Evolutionary conservation across 2,797 vertebrate species (phyloP).

Genomic region (Molossus alvarezi): DNA sequence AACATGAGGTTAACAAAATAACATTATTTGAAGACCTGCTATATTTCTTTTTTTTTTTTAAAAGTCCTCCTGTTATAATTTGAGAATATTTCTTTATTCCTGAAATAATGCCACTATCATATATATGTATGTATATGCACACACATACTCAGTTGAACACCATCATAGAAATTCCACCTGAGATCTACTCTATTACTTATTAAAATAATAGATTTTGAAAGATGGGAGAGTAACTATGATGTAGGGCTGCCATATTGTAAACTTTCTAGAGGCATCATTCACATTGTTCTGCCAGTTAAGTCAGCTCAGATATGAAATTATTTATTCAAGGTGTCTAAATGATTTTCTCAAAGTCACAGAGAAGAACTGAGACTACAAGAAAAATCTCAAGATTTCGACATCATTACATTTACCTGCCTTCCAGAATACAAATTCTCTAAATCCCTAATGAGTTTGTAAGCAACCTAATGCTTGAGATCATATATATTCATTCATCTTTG

Average conservation of each 20-base stretch:
- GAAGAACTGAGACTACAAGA: not conserved
- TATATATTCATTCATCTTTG: not conserved
- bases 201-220: not conserved
- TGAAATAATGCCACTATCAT: not conserved
- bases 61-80: not conserved
- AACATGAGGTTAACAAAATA: not conserved
- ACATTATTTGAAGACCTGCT: not conserved
- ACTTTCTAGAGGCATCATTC: not conserved
- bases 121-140: not conserved
- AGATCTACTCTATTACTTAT: not conserved
- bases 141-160: not conserved
- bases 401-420: not conserved
- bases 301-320: not conserved
- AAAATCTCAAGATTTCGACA: not conserved
- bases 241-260: not conserved
- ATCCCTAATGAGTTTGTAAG: not conserved
- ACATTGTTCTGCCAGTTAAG: not conserved
- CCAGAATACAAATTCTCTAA: conserved; percentile 31
- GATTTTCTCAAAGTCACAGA: not conserved
- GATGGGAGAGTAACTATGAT: not conserved
- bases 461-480: not conserved
- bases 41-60: not conserved
- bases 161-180: not conserved
- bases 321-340: not conserved
- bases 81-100: not conserved